Evolutionary conservation across 2,797 vertebrate genomes (phyloP).

Genomic region (Ficedula albicollis): DNA sequence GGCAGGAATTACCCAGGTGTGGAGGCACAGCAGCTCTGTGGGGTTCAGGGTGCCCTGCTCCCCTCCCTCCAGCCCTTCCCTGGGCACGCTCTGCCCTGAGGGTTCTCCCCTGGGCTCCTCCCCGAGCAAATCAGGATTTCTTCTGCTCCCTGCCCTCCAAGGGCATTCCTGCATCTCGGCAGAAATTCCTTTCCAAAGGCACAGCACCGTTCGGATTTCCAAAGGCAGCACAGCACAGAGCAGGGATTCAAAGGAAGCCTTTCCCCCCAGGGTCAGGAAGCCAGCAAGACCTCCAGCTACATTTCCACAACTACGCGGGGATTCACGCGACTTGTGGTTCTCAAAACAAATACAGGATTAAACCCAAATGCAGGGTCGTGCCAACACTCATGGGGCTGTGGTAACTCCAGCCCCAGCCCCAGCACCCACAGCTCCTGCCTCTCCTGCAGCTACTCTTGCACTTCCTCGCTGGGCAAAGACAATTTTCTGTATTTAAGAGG

Average conservation of each 20-base stretch:
- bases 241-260: neutral
- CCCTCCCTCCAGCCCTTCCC: neutral
- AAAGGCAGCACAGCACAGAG: neutral
- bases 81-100: neutral
- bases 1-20: neutral
- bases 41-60: neutral
- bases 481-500: neutral
- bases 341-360: neutral
- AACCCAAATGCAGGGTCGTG: fast-evolving
- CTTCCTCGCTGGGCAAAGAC: neutral
- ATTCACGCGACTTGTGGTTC: neutral
- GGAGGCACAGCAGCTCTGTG: neutral
- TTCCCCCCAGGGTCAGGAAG: neutral
- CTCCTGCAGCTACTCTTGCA: fast-evolving
- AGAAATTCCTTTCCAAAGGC: neutral
- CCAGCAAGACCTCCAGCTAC: neutral
- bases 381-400: fast-evolving
- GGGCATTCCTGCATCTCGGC: neutral
- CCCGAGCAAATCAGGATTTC: conserved; percentile 9
- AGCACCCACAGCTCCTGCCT: neutral
- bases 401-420: fast-evolving
- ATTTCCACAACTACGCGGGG: neutral
- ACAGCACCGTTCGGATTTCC: neutral
- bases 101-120: neutral
- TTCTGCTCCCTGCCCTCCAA: neutral